These are phyloP conservation scores for Phenganax subtilis DNA, from an alignment of 92 coral and sea anemone genomes.

Conservation along the genomic window DNA sequence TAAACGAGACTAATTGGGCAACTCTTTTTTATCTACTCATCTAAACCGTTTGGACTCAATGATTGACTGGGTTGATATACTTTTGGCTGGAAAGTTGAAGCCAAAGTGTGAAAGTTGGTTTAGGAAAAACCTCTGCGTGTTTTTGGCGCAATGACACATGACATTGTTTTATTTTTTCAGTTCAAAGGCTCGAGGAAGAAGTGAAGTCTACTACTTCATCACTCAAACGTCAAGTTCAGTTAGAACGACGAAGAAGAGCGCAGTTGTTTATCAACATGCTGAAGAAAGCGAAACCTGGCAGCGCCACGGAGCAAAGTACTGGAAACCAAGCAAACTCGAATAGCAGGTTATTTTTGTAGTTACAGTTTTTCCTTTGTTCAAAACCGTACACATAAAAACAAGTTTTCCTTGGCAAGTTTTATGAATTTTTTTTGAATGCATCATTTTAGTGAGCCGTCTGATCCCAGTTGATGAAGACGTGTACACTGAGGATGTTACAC, in stretches of 20 bases:
- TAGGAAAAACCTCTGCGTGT: too few relatives aligned
- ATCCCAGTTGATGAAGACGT: too few relatives aligned
- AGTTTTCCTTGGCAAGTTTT: neutral
- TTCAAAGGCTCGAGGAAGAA: conserved; percentile 39
- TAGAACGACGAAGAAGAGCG: conserved; percentile 86
- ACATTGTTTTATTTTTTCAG: neutral
- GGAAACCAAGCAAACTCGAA: conserved; percentile 17
- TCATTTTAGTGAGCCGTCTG: too few relatives aligned
- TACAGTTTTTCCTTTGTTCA: conserved; percentile 30
- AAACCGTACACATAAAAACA: neutral
- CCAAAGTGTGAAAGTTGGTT: neutral
- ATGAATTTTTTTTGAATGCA: too few relatives aligned
- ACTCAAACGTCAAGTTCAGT: conserved; percentile 63
- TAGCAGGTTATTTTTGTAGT: conserved; percentile 42
- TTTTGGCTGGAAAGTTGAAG: too few relatives aligned
- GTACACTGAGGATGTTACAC: too few relatives aligned
- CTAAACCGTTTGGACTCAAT: too few relatives aligned
- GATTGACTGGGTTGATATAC: too few relatives aligned
- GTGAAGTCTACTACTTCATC: conserved; percentile 38
- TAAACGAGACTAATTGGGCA: too few relatives aligned
- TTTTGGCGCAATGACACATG: neutral
- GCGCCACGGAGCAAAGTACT: conserved; percentile 2
- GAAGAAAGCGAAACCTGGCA: conserved; percentile 61
- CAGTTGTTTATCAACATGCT: conserved; percentile 94
- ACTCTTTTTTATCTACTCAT: too few relatives aligned